Percentiles rank a stretch among this genome's conserved stretches.
Conservation (phyloP, 2,113 vertebrate species). For the Porphyrio hochstetteri region DNA sequence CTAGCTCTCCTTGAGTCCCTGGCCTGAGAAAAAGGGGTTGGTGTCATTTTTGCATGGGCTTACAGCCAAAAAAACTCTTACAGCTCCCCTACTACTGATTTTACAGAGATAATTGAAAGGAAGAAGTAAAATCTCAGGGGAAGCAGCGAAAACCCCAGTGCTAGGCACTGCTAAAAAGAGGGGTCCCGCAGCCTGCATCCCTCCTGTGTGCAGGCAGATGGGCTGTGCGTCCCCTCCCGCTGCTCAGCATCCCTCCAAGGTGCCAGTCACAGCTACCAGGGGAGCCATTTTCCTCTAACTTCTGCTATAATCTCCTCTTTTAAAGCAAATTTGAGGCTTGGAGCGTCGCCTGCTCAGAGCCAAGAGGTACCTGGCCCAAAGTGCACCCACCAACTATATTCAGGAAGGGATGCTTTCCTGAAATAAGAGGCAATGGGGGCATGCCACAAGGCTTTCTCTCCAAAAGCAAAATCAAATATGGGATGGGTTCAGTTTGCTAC, state of each 20-base stretch:
- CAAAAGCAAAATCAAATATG: too few relatives aligned
- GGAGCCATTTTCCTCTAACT: background rate
- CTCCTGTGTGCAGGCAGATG: background rate
- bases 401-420: background rate
- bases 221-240: background rate
- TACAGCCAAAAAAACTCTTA: background rate
- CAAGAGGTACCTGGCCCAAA: background rate
- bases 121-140: background rate
- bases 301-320: background rate
- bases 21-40: background rate
- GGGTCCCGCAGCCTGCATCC: background rate
- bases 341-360: background rate
- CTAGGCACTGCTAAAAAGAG: background rate
- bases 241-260: background rate
- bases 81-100: fast-evolving
- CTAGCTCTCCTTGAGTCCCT: background rate
- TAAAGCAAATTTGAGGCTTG: background rate
- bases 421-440: background rate
- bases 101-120: background rate
- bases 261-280: background rate
- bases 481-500: background rate
- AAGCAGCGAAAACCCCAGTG: background rate
- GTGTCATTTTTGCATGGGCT: background rate
- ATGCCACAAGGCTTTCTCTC: fast-evolving
- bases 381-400: background rate